Percentiles rank a stretch among this genome's conserved stretches.
Conservation (phyloP, 2,113 vertebrate species). For the Dicerorhinus sumatrensis region DNA sequence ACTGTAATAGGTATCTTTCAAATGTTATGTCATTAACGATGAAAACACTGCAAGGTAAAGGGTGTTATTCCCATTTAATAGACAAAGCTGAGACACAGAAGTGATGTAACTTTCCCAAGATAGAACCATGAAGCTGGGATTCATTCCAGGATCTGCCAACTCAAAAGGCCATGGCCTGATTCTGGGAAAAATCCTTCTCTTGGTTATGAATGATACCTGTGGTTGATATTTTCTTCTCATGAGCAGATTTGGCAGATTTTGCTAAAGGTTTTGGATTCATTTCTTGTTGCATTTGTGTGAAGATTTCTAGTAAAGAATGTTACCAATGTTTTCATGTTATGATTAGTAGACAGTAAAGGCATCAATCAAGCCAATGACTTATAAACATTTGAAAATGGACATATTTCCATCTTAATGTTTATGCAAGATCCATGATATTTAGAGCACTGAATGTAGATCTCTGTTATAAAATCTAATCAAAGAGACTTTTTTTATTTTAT, state of each 20-base stretch:
- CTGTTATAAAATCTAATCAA: not conserved
- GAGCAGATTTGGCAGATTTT: not conserved
- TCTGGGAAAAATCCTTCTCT: not conserved
- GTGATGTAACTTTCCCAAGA: not conserved
- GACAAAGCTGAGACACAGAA: not conserved
- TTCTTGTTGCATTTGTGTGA: not conserved
- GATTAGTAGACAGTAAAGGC: not conserved
- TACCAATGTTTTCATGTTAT: not conserved
- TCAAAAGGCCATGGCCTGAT: not conserved
- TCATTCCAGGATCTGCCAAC: not conserved
- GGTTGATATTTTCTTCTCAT: not conserved
- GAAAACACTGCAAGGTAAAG: not conserved
- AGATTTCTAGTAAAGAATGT: not conserved
- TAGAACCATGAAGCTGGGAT: not conserved
- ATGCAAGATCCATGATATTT: not conserved
- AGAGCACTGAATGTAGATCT: not conserved
- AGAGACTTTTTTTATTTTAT: not conserved
- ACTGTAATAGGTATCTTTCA: not conserved
- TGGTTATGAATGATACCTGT: not conserved
- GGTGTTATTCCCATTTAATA: not conserved
- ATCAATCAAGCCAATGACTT: not conserved
- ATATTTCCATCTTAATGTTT: constrained; percentile 5
- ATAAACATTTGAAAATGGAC: not conserved
- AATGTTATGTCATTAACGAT: not conserved
- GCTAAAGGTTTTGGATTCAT: not conserved